phyloP scores from a whole-genome alignment of 2,113 vertebrate genomes.

The Scophthalmus maximus region DNA sequence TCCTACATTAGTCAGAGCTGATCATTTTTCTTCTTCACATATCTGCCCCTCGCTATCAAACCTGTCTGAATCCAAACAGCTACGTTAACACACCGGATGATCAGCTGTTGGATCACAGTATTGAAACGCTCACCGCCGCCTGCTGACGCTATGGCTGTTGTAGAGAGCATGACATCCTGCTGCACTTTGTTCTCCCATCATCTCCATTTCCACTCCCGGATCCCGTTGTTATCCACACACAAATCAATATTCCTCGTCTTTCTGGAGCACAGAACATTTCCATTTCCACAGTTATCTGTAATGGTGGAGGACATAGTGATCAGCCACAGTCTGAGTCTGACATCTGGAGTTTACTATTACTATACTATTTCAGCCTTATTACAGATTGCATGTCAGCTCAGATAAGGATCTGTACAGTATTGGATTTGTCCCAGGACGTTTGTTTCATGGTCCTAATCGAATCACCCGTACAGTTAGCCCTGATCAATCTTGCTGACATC shows the following conservation, averaged over 20 bases:
- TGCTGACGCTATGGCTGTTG: conserved; percentile 6
- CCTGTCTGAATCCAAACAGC: background rate
- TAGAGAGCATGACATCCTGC: conserved; percentile 44
- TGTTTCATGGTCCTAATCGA: background rate
- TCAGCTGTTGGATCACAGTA: conserved; percentile 68
- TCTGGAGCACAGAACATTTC: conserved; percentile 3
- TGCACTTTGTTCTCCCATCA: conserved; percentile 10
- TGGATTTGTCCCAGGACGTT: conserved; percentile 1
- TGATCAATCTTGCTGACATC: background rate
- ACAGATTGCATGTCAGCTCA: background rate
- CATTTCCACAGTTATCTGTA: background rate
- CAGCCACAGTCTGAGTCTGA: background rate
- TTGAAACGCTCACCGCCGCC: conserved; percentile 41
- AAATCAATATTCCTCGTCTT: conserved; percentile 24
- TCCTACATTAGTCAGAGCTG: too few relatives aligned
- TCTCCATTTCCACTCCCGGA: background rate
- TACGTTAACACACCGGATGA: conserved; percentile 7
- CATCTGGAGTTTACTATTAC: background rate
- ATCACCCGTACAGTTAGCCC: conserved; percentile 13
- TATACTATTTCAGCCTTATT: too few relatives aligned
- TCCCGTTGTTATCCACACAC: conserved; percentile 15
- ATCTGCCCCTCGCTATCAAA: background rate
- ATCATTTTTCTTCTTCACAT: too few relatives aligned
- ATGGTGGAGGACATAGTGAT: background rate
- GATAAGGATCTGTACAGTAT: background rate